Evolutionary conservation across 1,140 invertebrate species (phyloP).

Genomic region (Psix sp.): DNA sequence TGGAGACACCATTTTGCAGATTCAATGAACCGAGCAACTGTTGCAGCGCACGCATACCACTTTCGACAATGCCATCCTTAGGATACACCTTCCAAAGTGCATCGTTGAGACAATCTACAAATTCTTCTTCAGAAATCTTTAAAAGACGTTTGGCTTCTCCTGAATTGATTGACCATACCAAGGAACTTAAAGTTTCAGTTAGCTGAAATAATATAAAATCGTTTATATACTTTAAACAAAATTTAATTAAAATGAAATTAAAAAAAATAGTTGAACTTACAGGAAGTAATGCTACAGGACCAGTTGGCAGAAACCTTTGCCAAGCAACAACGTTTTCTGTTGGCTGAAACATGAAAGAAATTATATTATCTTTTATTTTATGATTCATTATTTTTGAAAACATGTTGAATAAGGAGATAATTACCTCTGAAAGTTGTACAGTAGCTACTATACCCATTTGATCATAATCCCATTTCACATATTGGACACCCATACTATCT

Average conservation of each 20-base stretch:
- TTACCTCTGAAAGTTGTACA: constrained; percentile 85
- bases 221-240: constrained; percentile 1
- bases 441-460: constrained; percentile 95
- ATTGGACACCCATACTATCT: constrained; percentile 86
- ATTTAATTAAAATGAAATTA: too few relatives aligned
- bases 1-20: constrained; percentile 73
- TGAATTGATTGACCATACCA: constrained; percentile 93
- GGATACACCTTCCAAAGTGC: constrained; percentile 87
- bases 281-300: constrained; percentile 94
- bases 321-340: constrained; percentile 91
- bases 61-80: constrained; percentile 78
- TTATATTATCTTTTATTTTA: constrained; percentile 6
- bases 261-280: constrained; percentile 77
- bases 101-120: constrained; percentile 93
- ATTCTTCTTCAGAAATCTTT: constrained; percentile 84
- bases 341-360: constrained; percentile 78
- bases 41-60: constrained; percentile 78
- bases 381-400: too few relatives aligned
- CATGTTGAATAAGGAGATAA: constrained; percentile 14
- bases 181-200: constrained; percentile 81
- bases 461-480: constrained; percentile 89
- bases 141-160: constrained; percentile 86
- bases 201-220: constrained; percentile 14
- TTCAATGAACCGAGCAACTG: constrained; percentile 73
- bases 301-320: constrained; percentile 95